Conservation (phyloP, 1,140 invertebrate genomes). For the Eciton burchellii region DNA sequence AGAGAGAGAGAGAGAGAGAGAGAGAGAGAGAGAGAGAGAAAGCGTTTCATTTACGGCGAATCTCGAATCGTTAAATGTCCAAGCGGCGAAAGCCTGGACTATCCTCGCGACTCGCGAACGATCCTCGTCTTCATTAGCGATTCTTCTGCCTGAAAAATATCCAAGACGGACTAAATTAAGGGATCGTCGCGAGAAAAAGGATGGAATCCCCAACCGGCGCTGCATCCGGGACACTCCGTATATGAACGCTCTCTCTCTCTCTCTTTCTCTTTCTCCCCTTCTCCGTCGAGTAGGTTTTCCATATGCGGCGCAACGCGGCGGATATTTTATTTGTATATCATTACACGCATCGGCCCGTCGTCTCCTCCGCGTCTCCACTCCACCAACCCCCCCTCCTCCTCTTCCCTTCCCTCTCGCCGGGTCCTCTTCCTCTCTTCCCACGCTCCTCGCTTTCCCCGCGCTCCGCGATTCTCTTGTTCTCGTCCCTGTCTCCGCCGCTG, state of each 20-base stretch:
- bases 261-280: no score
- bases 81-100: neutral
- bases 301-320: slow-evolving; percentile 61
- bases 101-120: neutral
- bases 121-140: neutral
- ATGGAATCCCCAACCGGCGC: neutral
- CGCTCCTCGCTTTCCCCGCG: slow-evolving; percentile 38
- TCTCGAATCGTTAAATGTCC: neutral
- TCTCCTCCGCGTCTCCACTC: slow-evolving; percentile 62
- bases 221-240: slow-evolving; percentile 61
- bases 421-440: slow-evolving; percentile 63
- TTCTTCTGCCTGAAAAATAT: neutral
- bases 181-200: neutral
- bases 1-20: no score
- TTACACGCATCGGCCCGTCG: slow-evolving; percentile 64
- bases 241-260: slow-evolving; percentile 17
- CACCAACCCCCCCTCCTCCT: slow-evolving; percentile 44
- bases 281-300: slow-evolving; percentile 71
- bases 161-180: neutral
- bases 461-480: slow-evolving; percentile 41
- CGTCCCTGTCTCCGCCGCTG: slow-evolving; percentile 22
- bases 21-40: no score
- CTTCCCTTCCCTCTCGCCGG: slow-evolving; percentile 48
- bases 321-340: slow-evolving; percentile 75
- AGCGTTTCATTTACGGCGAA: neutral